These are phyloP conservation scores for Prinia subflava DNA, from an alignment of 2,113 vertebrate species.

Conservation along the genomic window DNA sequence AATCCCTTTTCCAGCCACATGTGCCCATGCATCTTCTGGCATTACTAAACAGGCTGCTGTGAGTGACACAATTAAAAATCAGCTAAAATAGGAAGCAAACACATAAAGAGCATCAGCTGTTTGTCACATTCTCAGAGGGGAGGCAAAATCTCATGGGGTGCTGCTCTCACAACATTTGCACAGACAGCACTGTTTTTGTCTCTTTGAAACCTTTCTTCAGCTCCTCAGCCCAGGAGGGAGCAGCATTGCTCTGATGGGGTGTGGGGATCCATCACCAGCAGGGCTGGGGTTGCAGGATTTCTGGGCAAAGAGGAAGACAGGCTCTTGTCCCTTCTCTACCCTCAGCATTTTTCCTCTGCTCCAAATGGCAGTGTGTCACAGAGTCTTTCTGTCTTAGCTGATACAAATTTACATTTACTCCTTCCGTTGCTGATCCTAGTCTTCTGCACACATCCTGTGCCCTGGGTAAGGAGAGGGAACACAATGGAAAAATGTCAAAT, in stretches of 20 bases:
- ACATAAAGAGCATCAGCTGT: not conserved
- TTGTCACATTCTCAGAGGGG: not conserved
- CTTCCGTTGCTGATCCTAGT: not conserved
- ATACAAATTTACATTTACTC: not conserved
- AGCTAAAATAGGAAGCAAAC: not conserved
- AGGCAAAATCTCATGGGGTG: not conserved
- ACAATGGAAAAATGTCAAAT: not conserved
- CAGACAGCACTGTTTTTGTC: not conserved
- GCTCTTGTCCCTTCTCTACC: not conserved
- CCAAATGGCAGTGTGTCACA: fast-evolving
- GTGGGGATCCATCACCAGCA: not conserved
- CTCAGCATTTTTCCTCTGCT: not conserved
- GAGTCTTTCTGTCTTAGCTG: not conserved
- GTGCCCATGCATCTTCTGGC: not conserved
- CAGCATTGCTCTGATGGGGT: fast-evolving
- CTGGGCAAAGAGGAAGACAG: not conserved
- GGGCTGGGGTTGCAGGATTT: not conserved
- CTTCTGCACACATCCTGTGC: not conserved
- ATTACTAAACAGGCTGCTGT: not conserved
- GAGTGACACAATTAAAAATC: not conserved
- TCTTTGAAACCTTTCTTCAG: not conserved
- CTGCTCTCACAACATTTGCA: not conserved
- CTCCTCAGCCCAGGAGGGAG: not conserved
- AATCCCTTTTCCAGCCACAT: not conserved
- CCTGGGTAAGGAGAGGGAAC: not conserved